phyloP scores from a whole-genome alignment of 2,113 vertebrate genomes.

The Siniperca knerii region DNA sequence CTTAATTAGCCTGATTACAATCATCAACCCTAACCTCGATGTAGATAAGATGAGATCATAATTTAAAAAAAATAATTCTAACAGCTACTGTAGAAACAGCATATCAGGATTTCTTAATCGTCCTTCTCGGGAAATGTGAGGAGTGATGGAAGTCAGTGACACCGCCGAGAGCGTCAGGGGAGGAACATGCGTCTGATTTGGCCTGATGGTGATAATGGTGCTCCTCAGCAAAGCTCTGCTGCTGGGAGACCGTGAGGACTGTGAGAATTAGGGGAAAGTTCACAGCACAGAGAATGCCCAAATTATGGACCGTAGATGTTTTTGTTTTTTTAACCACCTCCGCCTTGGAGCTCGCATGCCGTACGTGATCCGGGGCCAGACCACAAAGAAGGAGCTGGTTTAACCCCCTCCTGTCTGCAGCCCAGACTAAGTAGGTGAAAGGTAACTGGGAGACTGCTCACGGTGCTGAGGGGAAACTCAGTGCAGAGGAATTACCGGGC shows the following conservation, averaged over 20 bases:
- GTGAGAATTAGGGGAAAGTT: slow-evolving; percentile 88
- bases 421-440: slow-evolving; percentile 80
- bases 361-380: slow-evolving; percentile 52
- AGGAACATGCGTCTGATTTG: slow-evolving; percentile 11
- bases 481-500: slow-evolving; percentile 21
- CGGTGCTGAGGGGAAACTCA: slow-evolving; percentile 46
- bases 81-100: not conserved
- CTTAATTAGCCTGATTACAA: not conserved
- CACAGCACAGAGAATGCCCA: slow-evolving; percentile 72
- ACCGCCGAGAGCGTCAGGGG: slow-evolving; percentile 25
- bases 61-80: not conserved
- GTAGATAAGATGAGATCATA: not conserved
- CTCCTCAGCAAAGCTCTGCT: slow-evolving; percentile 26
- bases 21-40: not conserved
- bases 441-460: slow-evolving; percentile 71
- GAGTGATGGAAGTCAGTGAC: slow-evolving; percentile 31
- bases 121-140: not conserved
- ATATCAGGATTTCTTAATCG: not conserved
- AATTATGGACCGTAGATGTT: slow-evolving; percentile 31
- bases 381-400: slow-evolving; percentile 53
- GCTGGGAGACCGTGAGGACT: slow-evolving; percentile 58
- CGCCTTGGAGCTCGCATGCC: slow-evolving; percentile 15
- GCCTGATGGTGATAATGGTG: slow-evolving; percentile 23
- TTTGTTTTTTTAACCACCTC: slow-evolving; percentile 39
- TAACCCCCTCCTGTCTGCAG: slow-evolving; percentile 74